Base-by-base conservation (phyloP, 2,113 vertebrate species). In the Salvelinus sp. region DNA sequence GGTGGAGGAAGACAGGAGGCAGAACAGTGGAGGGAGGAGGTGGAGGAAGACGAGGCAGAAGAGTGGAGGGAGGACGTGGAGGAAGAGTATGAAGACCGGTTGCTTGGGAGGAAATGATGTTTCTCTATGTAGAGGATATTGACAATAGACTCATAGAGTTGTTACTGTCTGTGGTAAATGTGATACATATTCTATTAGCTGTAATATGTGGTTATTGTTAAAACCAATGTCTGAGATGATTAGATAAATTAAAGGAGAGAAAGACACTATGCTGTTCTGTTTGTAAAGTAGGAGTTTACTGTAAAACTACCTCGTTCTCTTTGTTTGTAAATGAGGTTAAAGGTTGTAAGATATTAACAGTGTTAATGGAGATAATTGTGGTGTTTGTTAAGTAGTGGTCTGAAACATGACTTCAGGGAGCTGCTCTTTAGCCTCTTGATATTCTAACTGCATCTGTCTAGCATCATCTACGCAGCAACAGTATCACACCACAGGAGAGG, bases 401-500 rank as follows among this genome's bases (percentile, higher is more conserved):
- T 75, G 72, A 27, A 66, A 25, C 2, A 81, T 82, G 4, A 28
- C 78, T 76, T 67, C 44, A 6, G 14, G 72, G 66, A 72, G 75
- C 65, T 78, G 44, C 16, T 68, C 16, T 65, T 62, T 33, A n/a
- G 47, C 33, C 64, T 69, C 27, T 60, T 67, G 20, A 73, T 78
- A 76, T 76, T 78, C 3, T 1, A 75, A 64, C 70, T 69, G 71
- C 30, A 30, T 30, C 30, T 30, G 30, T 30, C 30, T 1, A 30
- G 30, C 30, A 30, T 30, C 30, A 30, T 30, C 30, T 30, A 30
- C 1, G 30, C 73, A 82, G 69, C 69, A 77, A 80, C 70, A 74
- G 74, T 77, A 71, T 79, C 71, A 69, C 81, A 80, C 83, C 83
- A 74, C 79, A 78, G 70, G 76, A 81, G 74, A 75, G 79, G 82